phyloP scores from a whole-genome alignment of 2,113 vertebrate genomes.

The Reinhardtius hippoglossoides region DNA sequence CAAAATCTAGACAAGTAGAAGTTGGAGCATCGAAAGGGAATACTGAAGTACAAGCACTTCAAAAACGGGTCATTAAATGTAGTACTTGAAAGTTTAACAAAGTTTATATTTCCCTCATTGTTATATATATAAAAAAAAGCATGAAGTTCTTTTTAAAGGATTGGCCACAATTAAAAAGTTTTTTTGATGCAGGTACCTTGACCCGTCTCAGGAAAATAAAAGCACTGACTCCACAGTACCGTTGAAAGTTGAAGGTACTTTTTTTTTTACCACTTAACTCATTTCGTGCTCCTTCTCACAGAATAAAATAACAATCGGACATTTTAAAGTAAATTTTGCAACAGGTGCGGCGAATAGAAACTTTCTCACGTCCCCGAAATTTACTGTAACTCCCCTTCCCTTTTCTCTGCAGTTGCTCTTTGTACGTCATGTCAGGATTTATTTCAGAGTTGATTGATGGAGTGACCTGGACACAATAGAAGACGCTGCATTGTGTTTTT shows the following conservation, averaged over 20 bases:
- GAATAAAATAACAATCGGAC: background rate
- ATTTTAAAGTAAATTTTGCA: constrained; percentile 17
- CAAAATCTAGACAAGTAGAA: no score
- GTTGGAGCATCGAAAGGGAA: no score
- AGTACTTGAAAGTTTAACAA: no score
- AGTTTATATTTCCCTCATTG: no score
- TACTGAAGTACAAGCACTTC: no score
- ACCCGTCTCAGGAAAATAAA: background rate
- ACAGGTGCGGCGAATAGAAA: constrained; percentile 46
- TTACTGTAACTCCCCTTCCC: constrained; percentile 65
- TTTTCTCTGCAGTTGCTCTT: constrained; percentile 56
- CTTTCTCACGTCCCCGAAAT: constrained; percentile 62
- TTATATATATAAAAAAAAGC: no score
- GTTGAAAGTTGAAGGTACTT: background rate
- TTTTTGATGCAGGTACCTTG: background rate
- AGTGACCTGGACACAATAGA: constrained; percentile 73
- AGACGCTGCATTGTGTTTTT: constrained; percentile 66
- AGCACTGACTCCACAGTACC: background rate
- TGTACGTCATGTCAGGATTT: constrained; percentile 73
- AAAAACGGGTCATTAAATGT: no score
- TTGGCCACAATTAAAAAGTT: background rate
- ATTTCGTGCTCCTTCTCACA: background rate
- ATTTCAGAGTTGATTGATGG: constrained; percentile 77
- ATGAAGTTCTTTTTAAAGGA: no score
- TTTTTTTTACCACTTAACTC: background rate